These are phyloP conservation scores for Ophion ellenae DNA, from an alignment of 2,888 invertebrate species.

Conservation along the genomic window DNA sequence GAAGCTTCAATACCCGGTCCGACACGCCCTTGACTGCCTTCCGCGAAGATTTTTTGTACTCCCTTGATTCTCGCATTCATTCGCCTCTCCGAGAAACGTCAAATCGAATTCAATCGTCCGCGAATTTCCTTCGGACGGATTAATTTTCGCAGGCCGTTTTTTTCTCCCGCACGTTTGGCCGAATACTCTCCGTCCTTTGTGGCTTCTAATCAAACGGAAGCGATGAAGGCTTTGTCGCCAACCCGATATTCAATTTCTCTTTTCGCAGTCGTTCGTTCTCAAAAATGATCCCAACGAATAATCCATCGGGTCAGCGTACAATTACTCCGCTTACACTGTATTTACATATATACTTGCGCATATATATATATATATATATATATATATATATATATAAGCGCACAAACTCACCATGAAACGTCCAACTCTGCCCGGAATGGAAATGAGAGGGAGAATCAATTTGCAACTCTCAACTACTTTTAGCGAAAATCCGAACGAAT, in stretches of 20 bases:
- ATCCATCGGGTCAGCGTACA: neutral
- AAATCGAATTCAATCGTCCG: neutral
- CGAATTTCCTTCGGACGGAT: neutral
- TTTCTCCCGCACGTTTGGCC: neutral
- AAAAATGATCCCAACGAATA: neutral
- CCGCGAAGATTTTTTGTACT: too few relatives aligned
- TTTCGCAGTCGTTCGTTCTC: neutral
- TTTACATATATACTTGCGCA: conserved; percentile 2
- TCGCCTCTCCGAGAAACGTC: too few relatives aligned
- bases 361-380: neutral
- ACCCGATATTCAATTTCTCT: conserved; percentile 14
- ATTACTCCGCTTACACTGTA: neutral
- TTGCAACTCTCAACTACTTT: conserved; percentile 55
- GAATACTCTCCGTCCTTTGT: neutral
- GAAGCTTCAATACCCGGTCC: too few relatives aligned
- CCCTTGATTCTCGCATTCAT: too few relatives aligned
- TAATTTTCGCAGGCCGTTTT: neutral
- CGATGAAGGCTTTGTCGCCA: neutral
- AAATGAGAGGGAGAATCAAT: conserved; percentile 43
- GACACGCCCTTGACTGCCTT: too few relatives aligned
- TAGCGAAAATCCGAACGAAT: conserved; percentile 43
- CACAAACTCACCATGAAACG: conserved; percentile 12
- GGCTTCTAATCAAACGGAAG: conserved; percentile 6
- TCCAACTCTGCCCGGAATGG: conserved; percentile 28
- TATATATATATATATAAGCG: neutral